Evolutionary conservation across 2,888 invertebrate species (phyloP).

Genomic region (Tupiocoris notatus): DNA sequence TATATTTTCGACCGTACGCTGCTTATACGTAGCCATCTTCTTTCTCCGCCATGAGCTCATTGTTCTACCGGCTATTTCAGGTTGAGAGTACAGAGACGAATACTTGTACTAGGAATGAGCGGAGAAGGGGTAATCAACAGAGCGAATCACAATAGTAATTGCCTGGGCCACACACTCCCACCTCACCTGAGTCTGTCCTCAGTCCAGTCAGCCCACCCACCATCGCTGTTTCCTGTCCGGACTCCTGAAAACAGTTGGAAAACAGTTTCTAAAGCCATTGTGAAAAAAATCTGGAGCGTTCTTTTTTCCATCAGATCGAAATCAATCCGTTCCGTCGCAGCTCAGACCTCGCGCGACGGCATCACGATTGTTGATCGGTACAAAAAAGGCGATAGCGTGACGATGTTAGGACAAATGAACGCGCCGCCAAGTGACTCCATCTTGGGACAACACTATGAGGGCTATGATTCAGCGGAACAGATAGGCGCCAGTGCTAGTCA

Average conservation of each 20-base stretch:
- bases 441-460: too few species aligned
- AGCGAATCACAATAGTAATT: conserved; percentile 33
- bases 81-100: not conserved
- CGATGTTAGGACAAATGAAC: not conserved
- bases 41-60: not conserved
- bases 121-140: conserved; percentile 17
- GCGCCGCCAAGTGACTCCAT: not conserved
- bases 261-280: not conserved
- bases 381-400: not conserved
- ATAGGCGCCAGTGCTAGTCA: too few species aligned
- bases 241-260: too few species aligned
- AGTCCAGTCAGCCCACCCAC: not conserved
- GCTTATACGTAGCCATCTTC: not conserved
- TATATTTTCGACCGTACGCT: too few species aligned
- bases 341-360: not conserved
- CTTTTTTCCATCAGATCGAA: not conserved
- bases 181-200: not conserved
- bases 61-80: not conserved
- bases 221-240: not conserved
- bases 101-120: not conserved
- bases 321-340: not conserved
- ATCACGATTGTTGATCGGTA: not conserved
- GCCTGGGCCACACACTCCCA: not conserved
- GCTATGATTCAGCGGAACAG: too few species aligned
- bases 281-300: not conserved